These are phyloP conservation scores for Tiaroga cobitis DNA, from an alignment of 2,797 vertebrate species.

Conservation along the genomic window DNA sequence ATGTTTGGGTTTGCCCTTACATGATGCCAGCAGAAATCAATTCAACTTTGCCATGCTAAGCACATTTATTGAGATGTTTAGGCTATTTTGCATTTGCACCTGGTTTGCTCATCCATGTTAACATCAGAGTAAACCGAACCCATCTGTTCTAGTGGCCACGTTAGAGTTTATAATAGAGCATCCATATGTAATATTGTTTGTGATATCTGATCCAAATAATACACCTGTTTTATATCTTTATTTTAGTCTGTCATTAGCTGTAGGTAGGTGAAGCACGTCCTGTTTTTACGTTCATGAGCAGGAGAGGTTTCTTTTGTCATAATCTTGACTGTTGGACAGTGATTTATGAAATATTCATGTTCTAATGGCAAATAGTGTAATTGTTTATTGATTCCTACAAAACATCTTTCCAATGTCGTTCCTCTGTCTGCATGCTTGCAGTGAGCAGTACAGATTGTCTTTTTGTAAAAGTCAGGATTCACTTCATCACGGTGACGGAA, in stretches of 20 bases:
- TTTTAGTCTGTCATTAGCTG: neutral
- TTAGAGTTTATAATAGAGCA: constrained; percentile 1
- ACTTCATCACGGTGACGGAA: constrained; percentile 20
- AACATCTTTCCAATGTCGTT: neutral
- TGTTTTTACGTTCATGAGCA: neutral
- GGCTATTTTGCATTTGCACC: neutral
- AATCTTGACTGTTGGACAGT: neutral
- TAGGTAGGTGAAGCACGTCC: neutral
- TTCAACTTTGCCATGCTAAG: constrained; percentile 51
- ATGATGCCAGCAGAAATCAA: neutral
- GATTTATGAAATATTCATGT: neutral
- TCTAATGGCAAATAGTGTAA: neutral
- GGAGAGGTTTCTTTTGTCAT: neutral
- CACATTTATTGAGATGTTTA: constrained; percentile 61
- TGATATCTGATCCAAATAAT: neutral
- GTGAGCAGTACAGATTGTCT: neutral
- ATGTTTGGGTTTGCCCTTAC: neutral
- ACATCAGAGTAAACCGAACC: neutral
- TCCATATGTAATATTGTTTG: neutral
- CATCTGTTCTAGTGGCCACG: neutral
- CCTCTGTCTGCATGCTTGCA: neutral
- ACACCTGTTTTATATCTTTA: neutral
- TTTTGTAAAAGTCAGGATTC: constrained; percentile 12
- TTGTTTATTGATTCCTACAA: neutral
- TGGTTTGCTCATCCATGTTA: neutral